Conservation (phyloP, 2,797 vertebrate species). For the Rachycentron canadum region DNA sequence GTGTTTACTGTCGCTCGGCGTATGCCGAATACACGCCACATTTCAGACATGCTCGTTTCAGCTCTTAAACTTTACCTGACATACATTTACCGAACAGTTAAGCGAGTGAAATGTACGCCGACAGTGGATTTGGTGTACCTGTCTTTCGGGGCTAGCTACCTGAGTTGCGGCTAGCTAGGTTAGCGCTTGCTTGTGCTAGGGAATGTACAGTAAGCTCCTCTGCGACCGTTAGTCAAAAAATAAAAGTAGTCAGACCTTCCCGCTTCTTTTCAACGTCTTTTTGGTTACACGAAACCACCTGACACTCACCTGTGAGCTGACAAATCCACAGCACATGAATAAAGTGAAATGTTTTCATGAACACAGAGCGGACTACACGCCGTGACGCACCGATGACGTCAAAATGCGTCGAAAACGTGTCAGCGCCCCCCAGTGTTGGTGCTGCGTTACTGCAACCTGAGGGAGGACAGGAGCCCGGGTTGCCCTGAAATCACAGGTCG, state of each 20-base stretch:
- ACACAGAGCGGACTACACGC: neutral
- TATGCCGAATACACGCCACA: neutral
- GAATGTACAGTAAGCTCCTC: neutral
- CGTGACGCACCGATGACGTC: conserved; percentile 34
- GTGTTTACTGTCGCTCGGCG: neutral
- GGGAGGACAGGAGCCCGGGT: too few species aligned
- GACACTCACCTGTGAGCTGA: conserved; percentile 38
- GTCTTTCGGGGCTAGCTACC: neutral
- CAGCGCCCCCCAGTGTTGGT: conserved; percentile 53
- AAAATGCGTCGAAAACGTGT: neutral
- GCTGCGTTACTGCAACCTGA: conserved; percentile 38
- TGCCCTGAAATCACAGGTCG: too few species aligned
- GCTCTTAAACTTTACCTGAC: neutral
- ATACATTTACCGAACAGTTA: neutral
- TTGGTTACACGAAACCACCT: neutral
- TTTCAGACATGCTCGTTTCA: neutral
- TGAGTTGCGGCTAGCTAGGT: conserved; percentile 35
- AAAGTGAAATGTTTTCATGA: conserved; percentile 65
- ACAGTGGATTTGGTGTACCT: neutral
- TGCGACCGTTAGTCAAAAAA: neutral
- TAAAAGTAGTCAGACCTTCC: accelerated
- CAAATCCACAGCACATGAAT: neutral
- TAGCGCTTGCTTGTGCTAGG: neutral
- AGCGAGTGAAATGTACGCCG: neutral
- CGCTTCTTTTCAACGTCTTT: neutral